Evolutionary conservation across 2,797 vertebrate genomes (phyloP), one percentile per base, ranked within the genome.

Genomic region (Sphaeramia orbicularis): DNA sequence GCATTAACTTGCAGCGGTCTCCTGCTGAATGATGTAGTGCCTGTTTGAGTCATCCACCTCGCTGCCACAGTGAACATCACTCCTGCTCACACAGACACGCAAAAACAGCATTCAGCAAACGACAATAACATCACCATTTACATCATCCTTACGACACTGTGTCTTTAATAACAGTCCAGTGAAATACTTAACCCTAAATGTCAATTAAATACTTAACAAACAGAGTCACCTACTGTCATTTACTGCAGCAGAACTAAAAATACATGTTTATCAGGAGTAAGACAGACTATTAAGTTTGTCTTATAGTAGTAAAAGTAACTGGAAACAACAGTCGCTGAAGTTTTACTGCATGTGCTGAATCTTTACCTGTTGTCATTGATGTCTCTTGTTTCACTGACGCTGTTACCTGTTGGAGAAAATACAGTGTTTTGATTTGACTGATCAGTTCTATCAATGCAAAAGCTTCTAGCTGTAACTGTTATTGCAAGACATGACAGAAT

Each of bases 301-400:
- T 56, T 12, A 14, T 14, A 10, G 30, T 12, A 36, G 18, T 49
- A 45, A 19, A 53, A 56, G 7, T 53, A 37, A 43, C 13, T 2
- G 50, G 7, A 48, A 55, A 52, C 27, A 45, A 47, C 15, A 45
- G 35, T 21, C 48, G 24, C 6, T 48, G 8, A 47, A 2, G n/a
- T 59, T 50, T 35, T 45, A 18, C 12, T 53, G 4, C 16, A n/a
- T 38, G 11, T 24, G 1, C 36, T 4, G 5, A 16, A 13, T 65
- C 10, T 79, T 86, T 69, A 96, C 96, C 96, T 96, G 93, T 97
- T 97, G 86, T 97, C 96, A 71, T 97, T 97, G 92, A 97, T 96
- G 85, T 97, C 96, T 93, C 96, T 96, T 61, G 92, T 92, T 78
- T 88, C 90, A 65, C 78, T 90, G 82, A 73, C 54, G 71, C 27